phyloP scores from a whole-genome alignment of 2,888 invertebrate species.

The Eristalinus aeneus region DNA sequence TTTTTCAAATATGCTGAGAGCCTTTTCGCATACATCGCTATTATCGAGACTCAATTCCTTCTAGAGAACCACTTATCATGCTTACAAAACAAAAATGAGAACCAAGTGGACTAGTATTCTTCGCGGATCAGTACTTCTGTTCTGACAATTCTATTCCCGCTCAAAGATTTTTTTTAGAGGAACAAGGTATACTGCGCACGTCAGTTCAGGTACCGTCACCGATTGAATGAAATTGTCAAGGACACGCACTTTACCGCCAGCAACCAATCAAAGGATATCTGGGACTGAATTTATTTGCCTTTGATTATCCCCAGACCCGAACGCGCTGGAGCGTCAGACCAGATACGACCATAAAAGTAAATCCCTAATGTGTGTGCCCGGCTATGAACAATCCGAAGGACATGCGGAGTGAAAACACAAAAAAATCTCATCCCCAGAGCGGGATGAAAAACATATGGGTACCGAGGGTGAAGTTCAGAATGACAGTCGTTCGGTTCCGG shows the following conservation, averaged over 20 bases:
- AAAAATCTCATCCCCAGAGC: not conserved
- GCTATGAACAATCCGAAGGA: slow-evolving; percentile 1
- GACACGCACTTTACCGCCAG: not conserved
- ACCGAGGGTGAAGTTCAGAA: slow-evolving; percentile 60
- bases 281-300: slow-evolving; percentile 49
- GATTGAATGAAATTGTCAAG: not conserved
- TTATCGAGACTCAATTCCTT: too few species aligned
- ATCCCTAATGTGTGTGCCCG: slow-evolving; percentile 60
- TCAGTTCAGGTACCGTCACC: too few species aligned
- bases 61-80: too few species aligned
- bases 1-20: too few species aligned
- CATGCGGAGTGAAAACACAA: not conserved
- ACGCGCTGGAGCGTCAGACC: slow-evolving; percentile 49
- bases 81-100: too few species aligned
- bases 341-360: slow-evolving; percentile 61
- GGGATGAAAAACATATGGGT: slow-evolving; percentile 51
- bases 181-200: too few species aligned
- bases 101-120: too few species aligned
- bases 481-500: slow-evolving; percentile 59
- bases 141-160: too few species aligned
- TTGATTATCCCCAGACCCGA: slow-evolving; percentile 52
- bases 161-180: too few species aligned
- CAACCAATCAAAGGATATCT: slow-evolving; percentile 53
- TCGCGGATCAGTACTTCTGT: too few species aligned
- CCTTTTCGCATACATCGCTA: too few species aligned